Conservation (phyloP, 1,140 invertebrate species). For the Ips typographus region DNA sequence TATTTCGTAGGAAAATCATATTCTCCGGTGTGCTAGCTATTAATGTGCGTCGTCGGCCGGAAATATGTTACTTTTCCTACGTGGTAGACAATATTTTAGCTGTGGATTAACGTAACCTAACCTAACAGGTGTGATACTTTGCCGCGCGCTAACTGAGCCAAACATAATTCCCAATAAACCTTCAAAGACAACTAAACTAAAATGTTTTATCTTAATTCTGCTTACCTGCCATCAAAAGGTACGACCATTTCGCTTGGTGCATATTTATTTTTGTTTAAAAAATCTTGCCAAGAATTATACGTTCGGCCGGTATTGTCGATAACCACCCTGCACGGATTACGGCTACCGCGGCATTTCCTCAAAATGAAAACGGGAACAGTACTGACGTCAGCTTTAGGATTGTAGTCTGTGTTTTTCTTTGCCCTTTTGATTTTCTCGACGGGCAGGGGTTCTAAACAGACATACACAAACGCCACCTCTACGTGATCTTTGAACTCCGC, state of each 20-base stretch:
- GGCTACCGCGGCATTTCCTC: conserved; percentile 42
- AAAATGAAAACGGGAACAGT: conserved; percentile 46
- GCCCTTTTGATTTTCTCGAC: conserved; percentile 41
- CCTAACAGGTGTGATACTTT: too few species aligned
- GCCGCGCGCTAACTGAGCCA: too few species aligned
- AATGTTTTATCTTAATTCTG: neutral
- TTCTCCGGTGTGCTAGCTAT: too few species aligned
- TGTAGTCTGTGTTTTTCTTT: conserved; percentile 40
- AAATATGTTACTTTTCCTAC: too few species aligned
- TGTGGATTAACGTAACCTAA: too few species aligned
- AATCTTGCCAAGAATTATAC: conserved; percentile 48
- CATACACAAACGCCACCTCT: conserved; percentile 44
- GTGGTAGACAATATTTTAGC: too few species aligned
- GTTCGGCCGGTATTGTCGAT: conserved; percentile 49
- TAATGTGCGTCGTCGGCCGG: too few species aligned
- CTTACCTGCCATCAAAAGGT: conserved; percentile 46
- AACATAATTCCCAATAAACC: too few species aligned
- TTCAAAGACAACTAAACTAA: neutral
- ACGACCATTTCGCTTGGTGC: conserved; percentile 48
- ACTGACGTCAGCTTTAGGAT: conserved; percentile 42
- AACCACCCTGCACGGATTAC: conserved; percentile 46
- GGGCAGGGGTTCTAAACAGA: conserved; percentile 44
- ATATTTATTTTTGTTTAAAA: conserved; percentile 49
- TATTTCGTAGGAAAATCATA: too few species aligned
- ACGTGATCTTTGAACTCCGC: conserved; percentile 41